Percentiles rank a stretch among this genome's conserved stretches.
Evolutionary conservation across 2,888 invertebrate genomes (phyloP).

Genomic region (Folsomia manolachei): DNA sequence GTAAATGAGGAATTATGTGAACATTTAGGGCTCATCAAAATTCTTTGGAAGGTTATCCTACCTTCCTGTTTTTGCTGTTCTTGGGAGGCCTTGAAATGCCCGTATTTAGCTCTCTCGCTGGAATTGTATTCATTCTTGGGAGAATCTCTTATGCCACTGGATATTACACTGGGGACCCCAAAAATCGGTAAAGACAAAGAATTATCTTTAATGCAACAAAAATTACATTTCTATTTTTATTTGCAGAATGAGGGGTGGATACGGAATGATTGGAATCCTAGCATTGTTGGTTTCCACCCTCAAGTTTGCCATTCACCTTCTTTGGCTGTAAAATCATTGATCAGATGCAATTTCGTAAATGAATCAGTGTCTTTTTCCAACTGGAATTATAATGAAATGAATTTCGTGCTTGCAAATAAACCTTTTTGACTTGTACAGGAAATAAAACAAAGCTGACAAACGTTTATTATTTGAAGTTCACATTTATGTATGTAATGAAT

Average conservation of each 20-base stretch:
- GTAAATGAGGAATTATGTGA: too few relatives aligned
- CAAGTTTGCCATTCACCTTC: conserved; percentile 47
- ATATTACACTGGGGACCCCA: conserved; percentile 47
- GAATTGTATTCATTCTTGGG: conserved; percentile 55
- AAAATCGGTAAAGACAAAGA: conserved; percentile 40
- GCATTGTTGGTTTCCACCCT: conserved; percentile 52
- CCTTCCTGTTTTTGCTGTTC: conserved; percentile 54
- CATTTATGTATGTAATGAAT: too few relatives aligned
- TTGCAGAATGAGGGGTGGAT: conserved; percentile 52
- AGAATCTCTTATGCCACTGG: conserved; percentile 57
- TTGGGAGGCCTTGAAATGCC: conserved; percentile 57
- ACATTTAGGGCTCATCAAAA: conserved; percentile 43
- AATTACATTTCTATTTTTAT: neutral
- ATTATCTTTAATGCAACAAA: neutral
- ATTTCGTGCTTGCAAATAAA: too few relatives aligned
- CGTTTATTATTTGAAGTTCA: too few relatives aligned
- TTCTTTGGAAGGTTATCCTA: conserved; percentile 52
- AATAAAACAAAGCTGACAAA: too few relatives aligned
- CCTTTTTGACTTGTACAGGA: too few relatives aligned
- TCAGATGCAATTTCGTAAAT: neutral
- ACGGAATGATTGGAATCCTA: conserved; percentile 53
- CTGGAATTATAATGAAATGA: too few relatives aligned
- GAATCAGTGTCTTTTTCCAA: too few relatives aligned
- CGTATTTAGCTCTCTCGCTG: conserved; percentile 53
- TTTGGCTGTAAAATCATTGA: neutral